Evolutionary conservation across 1,140 invertebrate genomes (phyloP), one percentile per base, ranked within the genome.

Genomic region (Trichonephila inaurata): DNA sequence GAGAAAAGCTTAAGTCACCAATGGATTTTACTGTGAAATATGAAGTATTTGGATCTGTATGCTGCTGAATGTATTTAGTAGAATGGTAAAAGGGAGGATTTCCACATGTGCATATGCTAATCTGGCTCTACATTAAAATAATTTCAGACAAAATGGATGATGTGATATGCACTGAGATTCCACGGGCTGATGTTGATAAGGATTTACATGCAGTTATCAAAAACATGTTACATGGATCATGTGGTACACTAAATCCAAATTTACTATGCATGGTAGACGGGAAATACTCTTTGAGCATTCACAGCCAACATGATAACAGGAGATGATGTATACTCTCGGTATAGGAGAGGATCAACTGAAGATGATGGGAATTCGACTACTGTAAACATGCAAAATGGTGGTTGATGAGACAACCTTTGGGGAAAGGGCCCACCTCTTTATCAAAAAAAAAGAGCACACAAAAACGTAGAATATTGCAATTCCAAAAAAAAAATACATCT

Each of bases 221-320:
- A 77, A 40, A 66, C 5, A 33, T 14, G 81, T 6, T 51, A 3
- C 21, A n/a, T n/a, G 95, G 44, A 8, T 51, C 44, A 6, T 51
- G 2, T 51, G 44, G 8, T 51, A 51, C 8, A 51, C 60, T 96
- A 0, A 97, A 97, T 94, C 94, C 14, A 33, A 95, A 95, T 92
- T 96, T 96, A 89, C 96, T 12, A 14, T 96, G 96, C 95, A 96
- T 96, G 96, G 91, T 66, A 58, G 95, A 96, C 89, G 95, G 95
- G 24, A 96, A 95, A 89, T 96, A 96, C 94, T 95, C 95, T 0
- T 61, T 81, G 94, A 94, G 81, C 85, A 19, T 95, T 96, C 24
- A 61, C 93, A 7, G 91, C 93, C 19, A 95, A 95, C 69, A 96
- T 96, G 16, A 85, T 95, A 28, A 95, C 95, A 86, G 95, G 94